Conservation (phyloP, 2,113 vertebrate genomes). For the Porphyrio hochstetteri region DNA sequence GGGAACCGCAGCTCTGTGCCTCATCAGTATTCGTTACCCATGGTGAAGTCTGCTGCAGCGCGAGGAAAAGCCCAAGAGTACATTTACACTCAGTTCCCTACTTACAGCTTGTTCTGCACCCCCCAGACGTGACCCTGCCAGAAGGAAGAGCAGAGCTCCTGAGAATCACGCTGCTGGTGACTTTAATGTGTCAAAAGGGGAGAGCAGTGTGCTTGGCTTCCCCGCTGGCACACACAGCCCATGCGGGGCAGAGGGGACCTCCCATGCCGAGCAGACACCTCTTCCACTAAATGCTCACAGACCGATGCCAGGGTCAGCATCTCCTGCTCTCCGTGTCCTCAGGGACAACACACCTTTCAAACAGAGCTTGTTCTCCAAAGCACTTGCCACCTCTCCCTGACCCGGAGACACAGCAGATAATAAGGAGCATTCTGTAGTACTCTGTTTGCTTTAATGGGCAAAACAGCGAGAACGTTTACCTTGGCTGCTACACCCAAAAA, state of each 20-base stretch:
- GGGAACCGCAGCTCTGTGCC: neutral
- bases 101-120: neutral
- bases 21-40: neutral
- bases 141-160: neutral
- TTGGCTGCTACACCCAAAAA: neutral
- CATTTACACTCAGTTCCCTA: neutral
- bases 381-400: neutral
- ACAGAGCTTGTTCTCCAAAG: neutral
- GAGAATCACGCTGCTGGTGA: neutral
- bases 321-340: neutral
- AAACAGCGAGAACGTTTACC: neutral
- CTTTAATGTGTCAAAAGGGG: neutral
- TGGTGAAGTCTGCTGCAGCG: rapidly evolving
- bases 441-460: neutral
- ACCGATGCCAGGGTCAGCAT: neutral
- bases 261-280: neutral
- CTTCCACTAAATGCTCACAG: rapidly evolving
- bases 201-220: rapidly evolving
- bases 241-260: rapidly evolving
- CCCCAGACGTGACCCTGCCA: neutral
- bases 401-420: neutral
- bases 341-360: neutral
- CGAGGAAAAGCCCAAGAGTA: neutral
- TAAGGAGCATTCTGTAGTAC: rapidly evolving
- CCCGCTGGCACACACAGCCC: neutral